Base-by-base conservation (phyloP, 2,113 vertebrate genomes). In the Etia nguti region DNA sequence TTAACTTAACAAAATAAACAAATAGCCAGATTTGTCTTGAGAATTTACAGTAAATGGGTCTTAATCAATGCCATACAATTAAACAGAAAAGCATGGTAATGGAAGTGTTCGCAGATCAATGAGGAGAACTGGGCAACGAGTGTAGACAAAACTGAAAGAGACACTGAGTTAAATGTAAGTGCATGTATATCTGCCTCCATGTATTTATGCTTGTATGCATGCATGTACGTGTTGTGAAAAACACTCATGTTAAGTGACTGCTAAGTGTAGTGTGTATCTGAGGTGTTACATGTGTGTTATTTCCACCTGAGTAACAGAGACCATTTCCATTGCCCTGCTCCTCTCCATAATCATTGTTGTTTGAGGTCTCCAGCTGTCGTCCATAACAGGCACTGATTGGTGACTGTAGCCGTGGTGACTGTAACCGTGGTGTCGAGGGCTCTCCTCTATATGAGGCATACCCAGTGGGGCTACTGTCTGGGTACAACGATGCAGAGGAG, bases 301-400 rank as follows among this genome's bases (percentile, higher is more conserved):
- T 93, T 97, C 97, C 98, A 99, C 99, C 99, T 99, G 97, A 97
- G 92, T 97, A 97, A 95, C 92, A 96, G 94, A 97, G 96, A 34
- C 93, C 94, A 89, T 97, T 97, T 92, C 96, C 96, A 86, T 95
- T 97, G 90, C 96, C 96, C 88, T 94, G 94, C 89, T 95, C 94
- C 43, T 94, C 95, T 88, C 79, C 91, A 79, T 96, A 96, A 62
- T 95, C 97, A 96, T 96, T 97, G 95, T 90, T 96, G 96, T 97
- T 94, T 88, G 97, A 89, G 82, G 96, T 80, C 91, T 99, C 97
- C 92, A 95, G 84, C 38, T 97, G 97, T 90, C 95, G 97, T 88
- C 90, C 91, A 84, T 97, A 98, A 95, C 97, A 98, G 97, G 98
- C 97, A 97, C 98, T 97, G 96, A 95, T 87, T 73, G 97, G 97